Base-by-base conservation (phyloP, 2,113 vertebrate species). In the Semnornis frantzii region DNA sequence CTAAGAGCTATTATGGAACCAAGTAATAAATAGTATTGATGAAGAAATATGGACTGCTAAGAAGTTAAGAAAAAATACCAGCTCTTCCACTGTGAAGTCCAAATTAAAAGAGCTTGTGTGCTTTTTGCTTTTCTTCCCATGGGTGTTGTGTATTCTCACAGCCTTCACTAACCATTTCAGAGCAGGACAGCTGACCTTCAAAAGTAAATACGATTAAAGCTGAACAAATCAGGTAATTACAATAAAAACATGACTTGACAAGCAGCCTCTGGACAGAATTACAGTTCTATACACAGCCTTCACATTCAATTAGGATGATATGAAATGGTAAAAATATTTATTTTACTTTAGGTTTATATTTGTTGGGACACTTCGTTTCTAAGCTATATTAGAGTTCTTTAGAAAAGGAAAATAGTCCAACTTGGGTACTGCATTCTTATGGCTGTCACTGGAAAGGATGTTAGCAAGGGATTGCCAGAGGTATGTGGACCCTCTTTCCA, bases 201-300 rank as follows among this genome's bases (percentile, higher is more conserved):
- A 97, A 97, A 97, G 94, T 97, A 96, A 97, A 98, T 98, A 94
- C 18, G 91, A 98, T 98, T 97, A 98, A 98, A 98, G 96, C 92
- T 96, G 97, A 98, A 97, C 97, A 98, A 97, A 98, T 98, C 97
- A 98, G 95, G 94, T 98, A 97, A 98, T 98, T 97, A 97, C 89
- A 96, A 95, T 97, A 97, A 97, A 98, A 98, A 98, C 96, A 96
- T 92, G 86, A 93, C 96, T 97, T 97, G 97, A 98, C 98, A 98
- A 97, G 95, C 95, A 93, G 95, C 95, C 97, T 98, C 97, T 98
- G 97, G 97, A 98, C 96, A 97, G 93, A 98, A 97, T 98, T 97
- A 97, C 73, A 95, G 33, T 95, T 96, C 93, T 87, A 55, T 97
- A 94, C 95, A 94, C 97, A 97, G n/a, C 95, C 90, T 97, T 97